Conservation (phyloP, 2,888 invertebrate species). For the Microplitis manilae region DNA sequence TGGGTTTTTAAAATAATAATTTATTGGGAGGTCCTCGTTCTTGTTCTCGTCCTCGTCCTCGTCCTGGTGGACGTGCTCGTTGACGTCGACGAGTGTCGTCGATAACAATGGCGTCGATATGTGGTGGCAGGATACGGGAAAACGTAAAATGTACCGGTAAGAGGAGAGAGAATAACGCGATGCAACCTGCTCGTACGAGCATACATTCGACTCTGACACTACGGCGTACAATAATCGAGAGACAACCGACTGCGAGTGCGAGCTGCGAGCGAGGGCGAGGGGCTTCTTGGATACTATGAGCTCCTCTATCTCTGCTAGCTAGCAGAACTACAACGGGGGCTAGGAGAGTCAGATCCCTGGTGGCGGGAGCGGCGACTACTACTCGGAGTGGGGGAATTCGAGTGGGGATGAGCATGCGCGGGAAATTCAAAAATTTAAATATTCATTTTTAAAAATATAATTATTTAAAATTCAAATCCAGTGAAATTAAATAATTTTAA, state of each 20-base stretch:
- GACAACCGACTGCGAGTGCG: constrained; percentile 2
- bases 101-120: constrained; percentile 56
- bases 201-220: constrained; percentile 51
- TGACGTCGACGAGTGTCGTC: constrained; percentile 40
- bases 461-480: no score
- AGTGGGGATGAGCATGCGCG: neutral
- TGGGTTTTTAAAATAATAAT: no score
- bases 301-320: no score
- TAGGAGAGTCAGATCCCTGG: constrained; percentile 12
- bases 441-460: neutral
- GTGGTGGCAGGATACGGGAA: constrained; percentile 37
- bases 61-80: neutral
- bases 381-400: constrained; percentile 28
- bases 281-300: neutral
- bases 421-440: neutral
- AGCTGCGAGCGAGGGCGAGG: constrained; percentile 29
- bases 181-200: constrained; percentile 46
- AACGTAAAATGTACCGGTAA: constrained; percentile 48
- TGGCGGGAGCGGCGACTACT: constrained; percentile 32
- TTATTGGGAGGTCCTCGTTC: no score
- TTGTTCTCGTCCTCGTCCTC: constrained; percentile 15
- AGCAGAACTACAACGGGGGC: no score
- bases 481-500: no score
- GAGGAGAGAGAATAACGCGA: constrained; percentile 44
- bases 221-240: constrained; percentile 31